Evolutionary conservation across 92 coral and sea anemone genomes (phyloP), one percentile per base, ranked within the genome.

Genomic region (Muricea muricata): DNA sequence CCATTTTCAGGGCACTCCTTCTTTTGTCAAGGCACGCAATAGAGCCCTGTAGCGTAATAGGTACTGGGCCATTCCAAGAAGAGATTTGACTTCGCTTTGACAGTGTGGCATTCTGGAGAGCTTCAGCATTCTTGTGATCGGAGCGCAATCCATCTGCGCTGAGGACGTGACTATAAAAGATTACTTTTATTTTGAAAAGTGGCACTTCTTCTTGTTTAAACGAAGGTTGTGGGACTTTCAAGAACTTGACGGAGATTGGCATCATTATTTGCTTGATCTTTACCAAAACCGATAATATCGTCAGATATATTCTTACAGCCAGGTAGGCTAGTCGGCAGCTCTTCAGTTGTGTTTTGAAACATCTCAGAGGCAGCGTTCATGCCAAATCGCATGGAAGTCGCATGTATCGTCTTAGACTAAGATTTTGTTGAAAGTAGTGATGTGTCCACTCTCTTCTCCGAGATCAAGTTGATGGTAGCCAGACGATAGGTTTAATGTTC

Each of bases 381-480:
- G 83, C 97, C 92, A 46, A 93, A 90, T n/a, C n/a, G n/a, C n/a
- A n/a, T 68, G 87, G 85, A 34, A 93, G 91, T 30, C 89, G 90
- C 56, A 86, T 93, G 87, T 67, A 87, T 25, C 85, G 61, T 77
- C 90, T 39, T 15, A 88, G 90, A 23, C 92, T 89, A 31, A 84
- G 85, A 41, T 87, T 4, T 89, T 90, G 55, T 81, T 72, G 87
- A 93, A 90, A 6, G 93, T 90, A 6, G 97, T 90, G 28, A 90
- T 79, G 83, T 88, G 89, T 15, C 91, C 74, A 37, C 91, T 81
- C 45, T 88, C 93, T 65, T 91, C 86, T 52, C 46, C 91, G 0
- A 88, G 91, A 52, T 88, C 91, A 34, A 90, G 85, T 79, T 91
- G 92, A 84, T 91, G 92, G 80, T 91, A 89, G 56, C 97, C 93